A percentile compares a stretch with the other conserved stretches of the same genome.
phyloP scores from a whole-genome alignment of 2,888 invertebrate genomes.

The Nomada fucata region DNA sequence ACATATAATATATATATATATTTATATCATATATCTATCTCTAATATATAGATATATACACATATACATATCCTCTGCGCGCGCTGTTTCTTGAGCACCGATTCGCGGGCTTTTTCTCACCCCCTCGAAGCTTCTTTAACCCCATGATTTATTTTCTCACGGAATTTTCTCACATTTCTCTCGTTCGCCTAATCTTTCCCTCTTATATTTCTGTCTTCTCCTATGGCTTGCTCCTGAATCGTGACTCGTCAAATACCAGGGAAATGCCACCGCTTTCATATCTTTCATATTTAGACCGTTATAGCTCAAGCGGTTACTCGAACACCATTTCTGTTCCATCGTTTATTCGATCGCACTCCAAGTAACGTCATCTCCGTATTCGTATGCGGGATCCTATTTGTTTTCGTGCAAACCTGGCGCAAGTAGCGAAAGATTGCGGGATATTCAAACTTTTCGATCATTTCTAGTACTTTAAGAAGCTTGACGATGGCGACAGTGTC shows the following conservation, averaged over 20 bases:
- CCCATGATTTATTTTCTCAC: neutral
- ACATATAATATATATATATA: no score
- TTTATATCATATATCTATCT: no score
- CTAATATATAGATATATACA: no score
- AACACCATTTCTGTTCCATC: no score
- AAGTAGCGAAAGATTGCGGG: neutral
- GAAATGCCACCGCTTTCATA: neutral
- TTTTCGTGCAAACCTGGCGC: neutral
- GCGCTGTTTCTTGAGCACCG: no score
- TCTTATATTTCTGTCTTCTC: neutral
- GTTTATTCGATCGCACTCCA: no score
- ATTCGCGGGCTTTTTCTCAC: conserved; percentile 15
- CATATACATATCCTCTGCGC: no score
- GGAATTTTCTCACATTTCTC: neutral
- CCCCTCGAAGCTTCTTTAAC: neutral
- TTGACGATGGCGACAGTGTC: neutral
- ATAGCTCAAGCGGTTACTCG: neutral
- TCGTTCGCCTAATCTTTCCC: neutral
- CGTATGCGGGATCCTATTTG: neutral
- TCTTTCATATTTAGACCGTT: neutral
- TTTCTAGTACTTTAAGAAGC: neutral
- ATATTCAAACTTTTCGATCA: neutral
- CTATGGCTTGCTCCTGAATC: no score
- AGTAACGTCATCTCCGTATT: neutral
- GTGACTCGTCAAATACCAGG: no score